These are phyloP conservation scores for Cryptotermes secundus DNA, from an alignment of 1,140 invertebrate genomes.

Conservation along the genomic window DNA sequence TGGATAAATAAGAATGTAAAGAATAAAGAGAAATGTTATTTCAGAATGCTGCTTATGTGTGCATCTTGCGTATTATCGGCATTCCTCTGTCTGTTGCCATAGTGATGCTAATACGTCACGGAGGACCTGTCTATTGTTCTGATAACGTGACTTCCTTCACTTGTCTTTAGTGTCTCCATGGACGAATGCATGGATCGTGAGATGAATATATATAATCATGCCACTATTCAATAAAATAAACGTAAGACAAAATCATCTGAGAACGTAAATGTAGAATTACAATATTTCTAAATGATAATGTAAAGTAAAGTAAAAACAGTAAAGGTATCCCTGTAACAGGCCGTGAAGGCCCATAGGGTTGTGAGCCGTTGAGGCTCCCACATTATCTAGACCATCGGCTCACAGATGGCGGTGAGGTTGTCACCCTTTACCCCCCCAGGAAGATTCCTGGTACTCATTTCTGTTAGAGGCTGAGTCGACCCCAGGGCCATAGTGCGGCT, in stretches of 20 bases:
- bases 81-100: background rate
- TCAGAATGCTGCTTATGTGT: background rate
- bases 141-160: slow-evolving; percentile 10
- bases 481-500: too few species aligned
- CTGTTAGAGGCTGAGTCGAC: too few species aligned
- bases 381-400: too few species aligned
- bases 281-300: too few species aligned
- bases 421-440: too few species aligned
- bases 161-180: background rate
- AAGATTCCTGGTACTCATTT: too few species aligned
- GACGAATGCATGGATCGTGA: background rate
- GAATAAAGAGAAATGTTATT: slow-evolving; percentile 17
- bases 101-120: background rate
- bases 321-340: too few species aligned
- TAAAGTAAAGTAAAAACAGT: too few species aligned
- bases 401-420: too few species aligned
- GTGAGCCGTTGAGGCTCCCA: too few species aligned
- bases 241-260: background rate
- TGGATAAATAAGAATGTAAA: background rate
- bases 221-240: background rate
- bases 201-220: background rate
- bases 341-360: too few species aligned
- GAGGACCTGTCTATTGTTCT: background rate
- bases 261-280: too few species aligned
- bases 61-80: slow-evolving; percentile 7